Evolutionary conservation across 2,888 invertebrate species (phyloP).

Genomic region (Napeogenes inachia): DNA sequence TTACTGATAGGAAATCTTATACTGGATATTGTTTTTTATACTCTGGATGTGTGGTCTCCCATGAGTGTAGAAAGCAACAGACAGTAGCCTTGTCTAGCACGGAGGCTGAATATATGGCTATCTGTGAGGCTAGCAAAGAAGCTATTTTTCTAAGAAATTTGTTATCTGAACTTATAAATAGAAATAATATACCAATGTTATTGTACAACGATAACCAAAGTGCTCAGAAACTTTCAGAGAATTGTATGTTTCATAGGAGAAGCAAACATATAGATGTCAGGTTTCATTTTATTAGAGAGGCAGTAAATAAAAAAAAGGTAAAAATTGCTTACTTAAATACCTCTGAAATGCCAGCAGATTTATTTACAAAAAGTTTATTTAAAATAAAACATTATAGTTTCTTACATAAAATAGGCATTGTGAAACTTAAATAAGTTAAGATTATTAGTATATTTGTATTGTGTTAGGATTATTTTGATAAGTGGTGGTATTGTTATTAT

Average conservation of each 20-base stretch:
- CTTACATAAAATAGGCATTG: no score
- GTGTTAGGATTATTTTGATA: no score
- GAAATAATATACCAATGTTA: not conserved
- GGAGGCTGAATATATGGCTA: conserved; percentile 1
- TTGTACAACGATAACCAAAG: not conserved
- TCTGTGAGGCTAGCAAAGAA: conserved; percentile 10
- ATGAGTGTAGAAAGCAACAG: conserved; percentile 18
- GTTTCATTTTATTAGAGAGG: conserved; percentile 4
- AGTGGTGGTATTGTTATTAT: no score
- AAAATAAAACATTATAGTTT: not conserved
- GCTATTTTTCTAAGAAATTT: conserved; percentile 9
- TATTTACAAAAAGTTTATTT: conserved; percentile 4
- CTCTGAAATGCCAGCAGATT: conserved; percentile 6
- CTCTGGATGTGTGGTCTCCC: conserved; percentile 30
- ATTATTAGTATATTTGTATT: no score
- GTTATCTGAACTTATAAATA: conserved; percentile 8
- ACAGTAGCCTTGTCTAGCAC: conserved; percentile 14
- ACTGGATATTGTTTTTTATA: conserved; percentile 37
- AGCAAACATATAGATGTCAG: conserved; percentile 5
- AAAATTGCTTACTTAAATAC: not conserved
- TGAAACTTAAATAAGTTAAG: no score
- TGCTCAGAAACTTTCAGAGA: not conserved
- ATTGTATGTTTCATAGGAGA: conserved; percentile 10
- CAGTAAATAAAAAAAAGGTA: not conserved
- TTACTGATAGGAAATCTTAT: conserved; percentile 46